Conservation (phyloP, 2,797 vertebrate genomes). For the Tokudaia muenninki region DNA sequence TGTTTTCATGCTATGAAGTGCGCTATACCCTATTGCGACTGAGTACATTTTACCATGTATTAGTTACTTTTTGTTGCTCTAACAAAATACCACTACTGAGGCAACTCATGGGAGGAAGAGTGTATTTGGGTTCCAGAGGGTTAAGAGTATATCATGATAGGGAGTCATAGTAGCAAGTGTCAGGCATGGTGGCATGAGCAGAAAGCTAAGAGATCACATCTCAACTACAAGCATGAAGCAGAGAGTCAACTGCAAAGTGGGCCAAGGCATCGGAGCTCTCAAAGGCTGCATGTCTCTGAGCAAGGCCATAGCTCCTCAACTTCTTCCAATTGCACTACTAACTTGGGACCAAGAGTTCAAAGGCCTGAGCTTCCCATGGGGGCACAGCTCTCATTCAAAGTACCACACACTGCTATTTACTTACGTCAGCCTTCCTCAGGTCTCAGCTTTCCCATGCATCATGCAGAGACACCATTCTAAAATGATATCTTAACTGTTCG, state of each 20-base stretch:
- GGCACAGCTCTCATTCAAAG: neutral
- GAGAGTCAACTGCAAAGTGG: neutral
- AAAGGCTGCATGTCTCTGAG: neutral
- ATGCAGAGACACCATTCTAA: conserved; percentile 8
- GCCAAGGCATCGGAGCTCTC: neutral
- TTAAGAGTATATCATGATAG: neutral
- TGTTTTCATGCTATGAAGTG: conserved; percentile 14
- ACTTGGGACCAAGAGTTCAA: neutral
- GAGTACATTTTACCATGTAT: neutral
- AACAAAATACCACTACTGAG: neutral
- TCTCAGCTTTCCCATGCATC: neutral
- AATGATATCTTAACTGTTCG: neutral
- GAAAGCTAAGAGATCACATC: neutral
- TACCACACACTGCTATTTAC: neutral
- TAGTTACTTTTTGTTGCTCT: neutral
- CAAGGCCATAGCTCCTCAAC: neutral
- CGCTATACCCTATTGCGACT: neutral
- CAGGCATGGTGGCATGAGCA: neutral
- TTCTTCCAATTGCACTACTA: neutral
- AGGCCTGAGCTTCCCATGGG: neutral
- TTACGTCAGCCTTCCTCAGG: neutral
- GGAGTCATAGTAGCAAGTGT: neutral
- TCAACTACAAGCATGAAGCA: neutral
- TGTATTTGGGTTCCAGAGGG: neutral
- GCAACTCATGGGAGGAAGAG: neutral